Conservation (phyloP, 2,113 vertebrate species). For the Sorex fumeus region DNA sequence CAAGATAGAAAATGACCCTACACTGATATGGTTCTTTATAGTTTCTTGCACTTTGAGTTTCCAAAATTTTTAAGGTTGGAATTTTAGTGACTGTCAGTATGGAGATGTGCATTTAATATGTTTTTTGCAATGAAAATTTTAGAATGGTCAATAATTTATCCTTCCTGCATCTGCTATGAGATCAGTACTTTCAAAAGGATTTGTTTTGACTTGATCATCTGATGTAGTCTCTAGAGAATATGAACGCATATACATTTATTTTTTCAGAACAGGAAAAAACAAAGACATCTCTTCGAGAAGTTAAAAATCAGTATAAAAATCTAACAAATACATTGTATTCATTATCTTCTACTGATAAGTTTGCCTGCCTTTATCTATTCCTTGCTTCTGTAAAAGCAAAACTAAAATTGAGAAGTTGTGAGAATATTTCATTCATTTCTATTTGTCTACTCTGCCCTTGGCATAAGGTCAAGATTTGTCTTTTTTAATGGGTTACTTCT, state of each 20-base stretch:
- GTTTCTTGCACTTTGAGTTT: no score
- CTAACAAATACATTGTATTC: not conserved
- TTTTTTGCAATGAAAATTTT: not conserved
- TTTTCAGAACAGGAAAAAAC: conserved; percentile 50
- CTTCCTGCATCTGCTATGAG: not conserved
- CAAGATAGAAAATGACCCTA: not conserved
- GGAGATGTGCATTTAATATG: not conserved
- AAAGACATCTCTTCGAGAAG: not conserved
- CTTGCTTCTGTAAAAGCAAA: not conserved
- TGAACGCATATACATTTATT: conserved; percentile 14
- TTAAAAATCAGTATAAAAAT: conserved; percentile 13
- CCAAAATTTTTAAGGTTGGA: not conserved
- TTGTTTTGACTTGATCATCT: conserved; percentile 53
- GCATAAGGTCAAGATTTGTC: not conserved
- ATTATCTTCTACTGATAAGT: not conserved
- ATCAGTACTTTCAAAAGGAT: conserved; percentile 7
- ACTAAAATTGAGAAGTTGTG: not conserved
- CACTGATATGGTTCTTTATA: conserved; percentile 7
- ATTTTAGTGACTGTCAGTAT: not conserved
- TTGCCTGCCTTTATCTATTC: not conserved
- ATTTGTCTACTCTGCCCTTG: not conserved
- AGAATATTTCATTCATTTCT: not conserved
- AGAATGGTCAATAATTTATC: not conserved
- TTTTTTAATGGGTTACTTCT: conserved; percentile 7
- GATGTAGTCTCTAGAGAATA: conserved; percentile 23